Evolutionary conservation across 1,140 invertebrate species (phyloP).

Genomic region (Augochlora pura): DNA sequence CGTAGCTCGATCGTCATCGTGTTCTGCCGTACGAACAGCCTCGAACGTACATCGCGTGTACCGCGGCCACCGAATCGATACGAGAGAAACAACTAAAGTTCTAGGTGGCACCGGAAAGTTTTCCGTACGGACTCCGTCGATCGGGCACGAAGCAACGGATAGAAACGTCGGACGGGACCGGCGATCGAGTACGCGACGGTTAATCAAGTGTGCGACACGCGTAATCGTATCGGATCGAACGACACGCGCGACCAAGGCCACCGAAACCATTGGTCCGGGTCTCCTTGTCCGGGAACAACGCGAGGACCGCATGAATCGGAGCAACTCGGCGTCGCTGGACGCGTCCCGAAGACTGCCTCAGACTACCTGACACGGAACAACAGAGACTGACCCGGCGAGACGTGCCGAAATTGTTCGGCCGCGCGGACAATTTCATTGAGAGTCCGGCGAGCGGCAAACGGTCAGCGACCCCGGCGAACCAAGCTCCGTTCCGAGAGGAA

Average conservation of each 20-base stretch:
- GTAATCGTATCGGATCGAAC: constrained; percentile 44
- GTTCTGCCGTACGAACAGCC: not conserved
- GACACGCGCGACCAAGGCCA: constrained; percentile 32
- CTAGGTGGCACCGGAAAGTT: no score
- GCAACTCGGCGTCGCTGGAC: constrained; percentile 1
- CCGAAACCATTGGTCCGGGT: constrained; percentile 33
- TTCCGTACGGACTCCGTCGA: no score
- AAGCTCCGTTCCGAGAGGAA: constrained; percentile 17
- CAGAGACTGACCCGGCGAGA: not conserved
- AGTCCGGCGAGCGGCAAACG: constrained; percentile 6
- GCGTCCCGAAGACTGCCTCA: not conserved
- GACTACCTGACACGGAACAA: constrained; percentile 34
- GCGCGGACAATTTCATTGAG: constrained; percentile 40
- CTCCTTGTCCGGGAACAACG: constrained; percentile 29
- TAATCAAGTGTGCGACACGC: constrained; percentile 10
- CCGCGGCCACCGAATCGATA: no score
- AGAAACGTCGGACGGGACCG: not conserved
- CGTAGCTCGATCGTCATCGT: not conserved
- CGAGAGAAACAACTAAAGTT: no score
- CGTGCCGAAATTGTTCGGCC: constrained; percentile 23
- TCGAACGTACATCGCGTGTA: no score
- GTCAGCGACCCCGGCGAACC: constrained; percentile 24
- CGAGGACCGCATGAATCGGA: constrained; percentile 18
- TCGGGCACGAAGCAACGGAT: not conserved
- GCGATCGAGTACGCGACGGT: not conserved